Base-by-base conservation (phyloP, 2,797 vertebrate species). In the Eidolon dupreanum region DNA sequence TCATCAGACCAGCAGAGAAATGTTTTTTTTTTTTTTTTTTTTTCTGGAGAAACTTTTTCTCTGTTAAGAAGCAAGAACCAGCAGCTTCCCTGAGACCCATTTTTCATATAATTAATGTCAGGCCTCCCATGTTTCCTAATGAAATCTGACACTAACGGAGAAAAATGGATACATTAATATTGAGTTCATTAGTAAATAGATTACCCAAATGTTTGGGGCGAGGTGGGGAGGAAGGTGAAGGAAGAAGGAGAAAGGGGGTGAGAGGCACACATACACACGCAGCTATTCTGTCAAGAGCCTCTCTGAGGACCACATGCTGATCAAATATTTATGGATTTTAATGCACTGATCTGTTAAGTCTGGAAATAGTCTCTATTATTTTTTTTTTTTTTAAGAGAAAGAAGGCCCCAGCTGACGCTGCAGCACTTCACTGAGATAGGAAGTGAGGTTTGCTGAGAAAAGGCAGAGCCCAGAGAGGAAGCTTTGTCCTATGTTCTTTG, bases 261-360 rank as follows among this genome's bases (percentile, higher is more conserved):
- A 96, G 66, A 97, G 49, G 28, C 73, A 59, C 36, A 53, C 8
- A 6, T 6, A 51, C 31, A 5, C 66, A 85, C 70, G 85, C 96
- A 96, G 97, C 87, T 87, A 11, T 88, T 97, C 97, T 88, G 79
- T 88, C 82, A 49, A 81, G 73, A 95, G 87, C 36, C 91, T 94
- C 96, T 78, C 95, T 38, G 66, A 98, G 96, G 97, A 90, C 88
- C 93, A 96, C 79, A 70, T 13, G 38, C 91, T 90, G 95, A 97
- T 98, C 98, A 98, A 98, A 98, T 98, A 98, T 98, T 98, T 98
- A 98, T 98, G 96, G 96, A 96, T 97, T 98, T 98, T 98, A 98
- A 98, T 97, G 94, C 95, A 97, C 94, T 94, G 91, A 98, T 98
- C 97, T 97, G 97, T 98, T 97, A 98, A 98, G 95, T 97, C 77